These are phyloP conservation scores for Homarus americanus DNA, from an alignment of 1,140 invertebrate genomes.

Conservation along the genomic window DNA sequence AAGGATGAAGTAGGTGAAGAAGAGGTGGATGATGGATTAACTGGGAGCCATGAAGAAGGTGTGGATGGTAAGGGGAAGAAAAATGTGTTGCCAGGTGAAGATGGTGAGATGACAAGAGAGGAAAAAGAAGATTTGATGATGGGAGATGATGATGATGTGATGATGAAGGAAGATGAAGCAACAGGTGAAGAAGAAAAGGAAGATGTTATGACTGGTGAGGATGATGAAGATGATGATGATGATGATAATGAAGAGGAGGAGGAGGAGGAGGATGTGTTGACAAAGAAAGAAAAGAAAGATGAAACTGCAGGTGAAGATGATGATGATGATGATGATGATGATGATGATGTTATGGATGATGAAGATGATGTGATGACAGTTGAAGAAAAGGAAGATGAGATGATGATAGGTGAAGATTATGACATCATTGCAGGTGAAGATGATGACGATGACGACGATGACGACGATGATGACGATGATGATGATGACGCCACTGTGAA, in stretches of 20 bases:
- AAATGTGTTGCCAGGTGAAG: too few relatives aligned
- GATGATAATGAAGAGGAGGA: background rate
- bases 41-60: too few relatives aligned
- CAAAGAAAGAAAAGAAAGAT: background rate
- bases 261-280: background rate
- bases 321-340: background rate
- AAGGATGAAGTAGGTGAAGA: background rate
- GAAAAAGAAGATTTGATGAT: background rate
- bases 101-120: background rate
- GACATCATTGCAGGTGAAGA: background rate
- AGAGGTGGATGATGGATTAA: too few relatives aligned
- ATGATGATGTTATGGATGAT: background rate
- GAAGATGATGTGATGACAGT: background rate
- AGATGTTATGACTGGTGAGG: background rate
- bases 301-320: background rate
- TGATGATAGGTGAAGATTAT: background rate
- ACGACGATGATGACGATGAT: background rate
- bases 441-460: background rate
- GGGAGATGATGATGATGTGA: background rate
- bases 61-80: too few relatives aligned
- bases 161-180: background rate
- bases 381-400: background rate
- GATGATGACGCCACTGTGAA: background rate
- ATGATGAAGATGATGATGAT: background rate
- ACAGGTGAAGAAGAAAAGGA: background rate